Evolutionary conservation across 1,140 invertebrate species (phyloP).

Genomic region (Dolichoris vasculosae): DNA sequence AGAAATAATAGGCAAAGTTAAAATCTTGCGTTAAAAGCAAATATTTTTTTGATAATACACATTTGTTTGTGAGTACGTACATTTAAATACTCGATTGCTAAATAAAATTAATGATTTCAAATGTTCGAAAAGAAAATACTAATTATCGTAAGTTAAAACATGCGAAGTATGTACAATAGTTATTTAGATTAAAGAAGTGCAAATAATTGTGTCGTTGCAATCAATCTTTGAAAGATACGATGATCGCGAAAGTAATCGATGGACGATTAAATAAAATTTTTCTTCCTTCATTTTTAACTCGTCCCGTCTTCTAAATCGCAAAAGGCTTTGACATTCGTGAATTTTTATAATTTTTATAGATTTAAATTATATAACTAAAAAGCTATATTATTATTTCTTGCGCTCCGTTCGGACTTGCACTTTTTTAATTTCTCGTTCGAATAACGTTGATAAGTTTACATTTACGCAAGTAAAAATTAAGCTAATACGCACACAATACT

Average conservation of each 20-base stretch:
- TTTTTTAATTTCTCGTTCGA: not conserved
- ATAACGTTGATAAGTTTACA: not conserved
- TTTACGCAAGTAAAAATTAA: not conserved
- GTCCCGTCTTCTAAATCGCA: not conserved
- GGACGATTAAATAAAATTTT: not conserved
- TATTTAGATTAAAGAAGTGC: constrained; percentile 14
- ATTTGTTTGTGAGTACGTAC: not conserved
- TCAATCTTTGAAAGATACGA: not conserved
- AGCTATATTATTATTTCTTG: not conserved
- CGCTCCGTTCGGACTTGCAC: not conserved
- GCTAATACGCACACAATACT: not conserved
- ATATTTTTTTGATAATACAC: not conserved
- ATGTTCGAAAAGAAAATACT: not conserved
- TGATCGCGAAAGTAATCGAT: not conserved
- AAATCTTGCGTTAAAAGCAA: not conserved
- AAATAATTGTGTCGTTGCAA: constrained; percentile 18
- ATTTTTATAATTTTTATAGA: not conserved
- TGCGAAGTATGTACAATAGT: not conserved
- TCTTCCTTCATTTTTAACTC: not conserved
- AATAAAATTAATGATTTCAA: not conserved
- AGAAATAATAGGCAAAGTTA: not conserved
- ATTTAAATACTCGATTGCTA: not conserved
- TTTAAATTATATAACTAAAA: not conserved
- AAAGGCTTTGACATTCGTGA: not conserved
- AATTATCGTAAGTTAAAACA: not conserved